Evolutionary conservation across 1,140 invertebrate species (phyloP), one percentile per base, ranked within the genome.

Genomic region (Psilanteris sp.): DNA sequence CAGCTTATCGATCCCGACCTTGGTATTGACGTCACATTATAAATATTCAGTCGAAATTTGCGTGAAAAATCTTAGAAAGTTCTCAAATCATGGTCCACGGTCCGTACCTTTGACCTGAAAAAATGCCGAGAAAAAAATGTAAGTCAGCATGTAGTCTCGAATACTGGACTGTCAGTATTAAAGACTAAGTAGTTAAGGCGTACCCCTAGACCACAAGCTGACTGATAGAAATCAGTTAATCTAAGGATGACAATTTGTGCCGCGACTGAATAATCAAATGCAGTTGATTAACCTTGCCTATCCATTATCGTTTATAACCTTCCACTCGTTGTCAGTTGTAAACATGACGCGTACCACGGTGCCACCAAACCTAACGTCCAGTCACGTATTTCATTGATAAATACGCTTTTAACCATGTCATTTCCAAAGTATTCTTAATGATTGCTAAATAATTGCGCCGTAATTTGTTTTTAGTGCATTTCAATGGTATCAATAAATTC

Each of bases 101-200:
- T 31, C n/a, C 24, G 66, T 52, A 85, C 78, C 85, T 85, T 81
- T 82, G 81, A 79, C 77, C 75, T 34, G 72, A 75, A 87, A 87
- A 86, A 85, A 83, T 85, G 68, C 39, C 4, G 16, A 10, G 36
- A 78, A 85, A 86, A 87, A 87, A 86, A 85, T 79, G 80, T 86
- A 86, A 87, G 83, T 86, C 83, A 86, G 81, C 83, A 78, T 84
- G 83, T 61, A 85, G 85, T 87, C 84, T 87, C 85, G 85, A 87
- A 86, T 86, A 86, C 62, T 61, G 32, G 4, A 44, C 29, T 64
- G 52, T 46, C 55, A 54, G 37, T 39, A 57, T 61, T 16, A 20
- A 41, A 76, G 70, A 79, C 68, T 20, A 70, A 64, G 67, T 57
- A 37, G 71, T 75, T 62, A 22, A 77, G 74, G 80, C 64, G 84